Base-by-base conservation (phyloP, 2,888 invertebrate genomes). In the Eupithecia centaureata region DNA sequence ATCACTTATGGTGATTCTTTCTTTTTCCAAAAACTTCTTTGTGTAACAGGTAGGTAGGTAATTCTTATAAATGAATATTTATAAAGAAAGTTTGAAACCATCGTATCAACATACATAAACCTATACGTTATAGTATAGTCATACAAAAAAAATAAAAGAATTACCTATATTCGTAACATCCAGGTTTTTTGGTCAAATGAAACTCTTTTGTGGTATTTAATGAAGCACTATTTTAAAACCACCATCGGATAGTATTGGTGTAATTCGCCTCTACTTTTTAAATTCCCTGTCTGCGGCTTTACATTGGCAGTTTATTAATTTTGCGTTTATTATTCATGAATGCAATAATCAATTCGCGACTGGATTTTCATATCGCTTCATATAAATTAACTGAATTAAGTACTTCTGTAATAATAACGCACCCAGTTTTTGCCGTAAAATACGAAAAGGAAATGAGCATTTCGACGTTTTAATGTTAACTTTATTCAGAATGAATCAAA, bases 261-360 rank as follows among this genome's bases (percentile, higher is more conserved):
- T 22, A 47, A 22, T 47, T 47, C 22, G 42, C 42, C 10, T 42
- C 18, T 47, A 12, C 47, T 30, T 57, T 59, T 72, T 69, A 47
- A 65, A 71, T 68, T 63, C 33, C 79, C 77, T 72, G 78, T 75
- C 76, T 77, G 82, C 81, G 82, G 73, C 74, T 79, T 80, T 80
- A 81, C 81, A 82, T 83, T 82, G 83, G 80, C 83, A 84, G 85
- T 88, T 86, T 79, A 84, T 47, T 47, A 47, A 47, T 86, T 84
- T 66, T 60, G 65, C 60, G 59, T 62, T 57, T 25, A 27, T 56
- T 60, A 63, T 56, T 63, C 62, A 64, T 58, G 58, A 86, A 81
- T 81, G 79, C 79, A 76, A 73, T 82, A 85, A 86, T 87, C 82
- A 86, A 85, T 87, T 83, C 81, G 77, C 73, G 72, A 76, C 77